Evolutionary conservation across 2,113 vertebrate species (phyloP).

Genomic region (Apistogramma diplotaenia): DNA sequence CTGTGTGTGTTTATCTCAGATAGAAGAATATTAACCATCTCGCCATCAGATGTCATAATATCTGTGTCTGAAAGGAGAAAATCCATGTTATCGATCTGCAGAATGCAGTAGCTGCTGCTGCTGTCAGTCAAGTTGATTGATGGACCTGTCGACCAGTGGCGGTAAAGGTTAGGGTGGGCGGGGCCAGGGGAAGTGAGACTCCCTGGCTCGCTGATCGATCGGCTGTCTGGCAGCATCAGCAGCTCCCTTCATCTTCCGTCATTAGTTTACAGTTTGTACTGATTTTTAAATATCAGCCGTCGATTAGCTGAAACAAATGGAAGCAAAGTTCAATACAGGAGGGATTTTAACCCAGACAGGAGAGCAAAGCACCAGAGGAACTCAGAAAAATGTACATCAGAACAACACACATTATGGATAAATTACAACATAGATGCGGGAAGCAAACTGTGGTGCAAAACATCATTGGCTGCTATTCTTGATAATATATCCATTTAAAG

Average conservation of each 20-base stretch:
- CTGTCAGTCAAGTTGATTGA: slow-evolving; percentile 63
- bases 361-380: neutral
- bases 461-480: neutral
- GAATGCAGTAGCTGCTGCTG: slow-evolving; percentile 39
- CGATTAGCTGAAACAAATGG: slow-evolving; percentile 35
- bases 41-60: slow-evolving; percentile 65
- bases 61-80: slow-evolving; percentile 31
- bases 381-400: neutral
- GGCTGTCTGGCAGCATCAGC: slow-evolving; percentile 7
- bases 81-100: slow-evolving; percentile 67
- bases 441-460: neutral
- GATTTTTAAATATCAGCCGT: slow-evolving; percentile 46
- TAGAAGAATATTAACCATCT: slow-evolving; percentile 50
- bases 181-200: slow-evolving; percentile 22
- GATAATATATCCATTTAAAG: neutral
- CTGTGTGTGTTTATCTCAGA: slow-evolving; percentile 17
- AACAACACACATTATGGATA: fast-evolving
- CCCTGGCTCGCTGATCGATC: slow-evolving; percentile 22
- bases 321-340: neutral
- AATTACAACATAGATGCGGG: neutral
- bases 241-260: neutral
- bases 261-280: slow-evolving; percentile 9
- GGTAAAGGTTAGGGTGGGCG: slow-evolving; percentile 26
- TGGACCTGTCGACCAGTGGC: slow-evolving; percentile 59
- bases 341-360: neutral